Conservation (phyloP, 2,888 invertebrate species). For the Notodromas monacha region DNA sequence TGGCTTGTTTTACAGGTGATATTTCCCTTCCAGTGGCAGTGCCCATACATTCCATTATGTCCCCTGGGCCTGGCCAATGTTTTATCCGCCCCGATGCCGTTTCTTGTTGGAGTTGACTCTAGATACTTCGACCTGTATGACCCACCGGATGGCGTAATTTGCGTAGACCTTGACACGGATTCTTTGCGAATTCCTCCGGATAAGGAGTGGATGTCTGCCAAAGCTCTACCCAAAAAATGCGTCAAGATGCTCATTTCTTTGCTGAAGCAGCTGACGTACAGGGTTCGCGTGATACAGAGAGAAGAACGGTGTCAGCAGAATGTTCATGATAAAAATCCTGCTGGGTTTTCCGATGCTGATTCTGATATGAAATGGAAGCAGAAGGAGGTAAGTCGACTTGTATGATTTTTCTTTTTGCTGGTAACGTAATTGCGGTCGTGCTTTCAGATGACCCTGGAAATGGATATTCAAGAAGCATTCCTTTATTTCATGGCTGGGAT, state of each 20-base stretch:
- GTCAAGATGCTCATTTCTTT: too few relatives aligned
- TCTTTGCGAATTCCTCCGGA: conserved; percentile 29
- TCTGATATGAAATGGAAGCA: too few relatives aligned
- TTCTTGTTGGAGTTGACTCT: conserved; percentile 84
- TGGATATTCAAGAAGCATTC: conserved; percentile 88
- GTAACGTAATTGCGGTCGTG: neutral
- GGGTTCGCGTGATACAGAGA: too few relatives aligned
- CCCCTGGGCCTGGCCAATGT: conserved; percentile 83
- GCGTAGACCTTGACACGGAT: conserved; percentile 74
- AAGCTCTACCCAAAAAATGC: conserved; percentile 54
- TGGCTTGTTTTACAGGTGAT: conserved; percentile 24
- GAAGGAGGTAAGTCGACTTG: neutral
- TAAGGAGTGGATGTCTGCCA: conserved; percentile 40
- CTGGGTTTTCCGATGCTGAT: too few relatives aligned
- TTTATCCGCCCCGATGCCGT: conserved; percentile 80
- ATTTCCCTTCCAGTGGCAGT: conserved; percentile 98
- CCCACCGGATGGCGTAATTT: conserved; percentile 81
- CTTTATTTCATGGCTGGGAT: conserved; percentile 74
- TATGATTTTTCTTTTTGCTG: neutral
- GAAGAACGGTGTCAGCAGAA: too few relatives aligned
- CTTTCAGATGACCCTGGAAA: conserved; percentile 53
- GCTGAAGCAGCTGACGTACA: too few relatives aligned
- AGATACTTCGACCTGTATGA: conserved; percentile 87
- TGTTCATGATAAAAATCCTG: too few relatives aligned
- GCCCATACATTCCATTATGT: conserved; percentile 94